A percentile compares a stretch with the other conserved stretches of the same genome.
Conservation (phyloP, 2,888 invertebrate genomes). For the Rosalia funebris region DNA sequence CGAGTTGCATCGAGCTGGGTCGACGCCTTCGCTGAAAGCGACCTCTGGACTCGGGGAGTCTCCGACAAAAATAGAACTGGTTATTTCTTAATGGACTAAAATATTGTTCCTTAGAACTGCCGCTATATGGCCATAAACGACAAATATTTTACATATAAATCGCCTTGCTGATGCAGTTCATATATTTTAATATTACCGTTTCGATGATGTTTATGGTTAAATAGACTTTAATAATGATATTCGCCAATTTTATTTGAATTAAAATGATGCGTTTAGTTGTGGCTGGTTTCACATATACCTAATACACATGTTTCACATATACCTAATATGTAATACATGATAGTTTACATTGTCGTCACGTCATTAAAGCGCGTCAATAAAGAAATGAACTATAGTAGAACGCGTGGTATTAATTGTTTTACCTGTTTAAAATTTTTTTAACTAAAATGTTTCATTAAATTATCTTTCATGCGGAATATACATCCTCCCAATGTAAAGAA, state of each 20-base stretch:
- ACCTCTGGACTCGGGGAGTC: slow-evolving; percentile 20
- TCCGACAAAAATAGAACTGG: slow-evolving; percentile 36
- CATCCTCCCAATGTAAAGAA: no score
- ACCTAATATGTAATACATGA: not conserved
- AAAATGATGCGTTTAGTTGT: not conserved
- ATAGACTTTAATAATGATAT: not conserved
- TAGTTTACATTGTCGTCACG: not conserved
- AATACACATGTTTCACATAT: not conserved
- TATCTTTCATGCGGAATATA: no score
- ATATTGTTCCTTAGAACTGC: slow-evolving; percentile 27
- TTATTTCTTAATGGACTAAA: slow-evolving; percentile 29
- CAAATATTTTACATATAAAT: slow-evolving; percentile 24
- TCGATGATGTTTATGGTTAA: not conserved
- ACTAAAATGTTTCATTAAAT: no score
- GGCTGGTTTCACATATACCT: not conserved
- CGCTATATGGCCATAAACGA: slow-evolving; percentile 23
- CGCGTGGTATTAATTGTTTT: no score
- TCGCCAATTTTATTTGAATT: not conserved
- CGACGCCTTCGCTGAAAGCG: slow-evolving; percentile 36
- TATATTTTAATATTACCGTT: slow-evolving; percentile 12
- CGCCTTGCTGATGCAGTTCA: slow-evolving; percentile 7
- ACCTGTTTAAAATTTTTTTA: no score
- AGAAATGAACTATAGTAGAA: not conserved
- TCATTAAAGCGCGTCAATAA: not conserved
- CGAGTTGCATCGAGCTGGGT: slow-evolving; percentile 27